These are phyloP conservation scores for Phainopepla nitens DNA, from an alignment of 2,113 vertebrate species.

Conservation along the genomic window DNA sequence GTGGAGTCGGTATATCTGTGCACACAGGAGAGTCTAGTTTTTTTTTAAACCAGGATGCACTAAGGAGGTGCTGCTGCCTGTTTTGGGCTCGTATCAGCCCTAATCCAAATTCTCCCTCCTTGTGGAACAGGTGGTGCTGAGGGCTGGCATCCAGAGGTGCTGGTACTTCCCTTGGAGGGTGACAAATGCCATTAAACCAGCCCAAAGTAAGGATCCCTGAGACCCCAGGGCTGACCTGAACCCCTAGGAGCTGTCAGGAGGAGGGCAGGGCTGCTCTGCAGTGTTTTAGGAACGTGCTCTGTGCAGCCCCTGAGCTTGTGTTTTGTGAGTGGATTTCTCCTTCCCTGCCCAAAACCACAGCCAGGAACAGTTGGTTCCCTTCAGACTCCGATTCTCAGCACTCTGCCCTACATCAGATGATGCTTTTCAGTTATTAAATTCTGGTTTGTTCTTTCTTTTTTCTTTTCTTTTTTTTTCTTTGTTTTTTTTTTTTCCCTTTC, in stretches of 20 bases:
- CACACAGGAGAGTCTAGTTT: neutral
- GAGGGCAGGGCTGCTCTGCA: neutral
- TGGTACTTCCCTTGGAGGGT: neutral
- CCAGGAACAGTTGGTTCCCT: conserved; percentile 17
- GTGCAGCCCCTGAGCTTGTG: conserved; percentile 28
- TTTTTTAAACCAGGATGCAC: conserved; percentile 56
- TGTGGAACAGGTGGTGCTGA: fast-evolving
- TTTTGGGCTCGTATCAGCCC: neutral
- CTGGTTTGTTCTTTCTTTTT: conserved; percentile 8
- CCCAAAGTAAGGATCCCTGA: neutral
- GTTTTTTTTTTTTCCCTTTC: neutral
- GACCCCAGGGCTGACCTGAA: neutral
- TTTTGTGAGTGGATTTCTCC: conserved; percentile 63
- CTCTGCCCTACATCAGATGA: conserved; percentile 55
- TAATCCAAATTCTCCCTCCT: neutral
- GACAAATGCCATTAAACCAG: neutral
- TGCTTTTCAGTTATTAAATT: conserved; percentile 51
- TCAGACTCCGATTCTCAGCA: conserved; percentile 79
- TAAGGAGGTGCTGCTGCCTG: neutral
- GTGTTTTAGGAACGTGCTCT: neutral
- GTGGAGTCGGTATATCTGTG: neutral
- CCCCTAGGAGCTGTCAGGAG: neutral
- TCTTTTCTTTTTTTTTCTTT: neutral
- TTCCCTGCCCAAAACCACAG: neutral
- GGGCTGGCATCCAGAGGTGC: neutral